Evolutionary conservation across 1,140 invertebrate genomes (phyloP).

Genomic region (Drosophila varians): DNA sequence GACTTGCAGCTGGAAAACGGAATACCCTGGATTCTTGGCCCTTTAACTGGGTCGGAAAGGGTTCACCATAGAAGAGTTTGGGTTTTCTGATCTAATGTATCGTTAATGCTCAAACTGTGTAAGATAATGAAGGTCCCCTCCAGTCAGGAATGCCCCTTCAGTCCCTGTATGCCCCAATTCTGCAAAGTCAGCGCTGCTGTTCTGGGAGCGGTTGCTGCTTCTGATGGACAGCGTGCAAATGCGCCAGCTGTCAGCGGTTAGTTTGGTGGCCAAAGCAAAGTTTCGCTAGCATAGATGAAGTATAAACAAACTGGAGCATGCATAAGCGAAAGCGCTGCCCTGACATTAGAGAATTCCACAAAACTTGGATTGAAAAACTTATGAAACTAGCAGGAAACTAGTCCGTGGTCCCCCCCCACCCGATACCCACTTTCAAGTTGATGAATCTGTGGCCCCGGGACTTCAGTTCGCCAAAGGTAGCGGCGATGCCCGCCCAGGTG

Average conservation of each 20-base stretch:
- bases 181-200: conserved; percentile 33
- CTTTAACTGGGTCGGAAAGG: neutral
- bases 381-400: neutral
- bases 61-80: no score
- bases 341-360: conserved; percentile 67
- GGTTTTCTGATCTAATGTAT: no score
- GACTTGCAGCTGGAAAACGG: conserved; percentile 3
- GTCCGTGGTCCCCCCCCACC: neutral
- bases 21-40: neutral
- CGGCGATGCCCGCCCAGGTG: conserved; percentile 87
- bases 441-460: conserved; percentile 88
- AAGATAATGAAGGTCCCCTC: neutral
- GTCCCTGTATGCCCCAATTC: no score
- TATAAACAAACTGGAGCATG: conserved; percentile 36
- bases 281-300: conserved; percentile 50
- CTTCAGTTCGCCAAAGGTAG: conserved; percentile 86
- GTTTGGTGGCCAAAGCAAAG: conserved; percentile 16
- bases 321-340: conserved; percentile 33
- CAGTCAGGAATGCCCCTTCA: conserved; percentile 5
- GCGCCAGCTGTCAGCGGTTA: conserved; percentile 71
- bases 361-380: conserved; percentile 23
- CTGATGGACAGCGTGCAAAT: conserved; percentile 53
- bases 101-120: no score
- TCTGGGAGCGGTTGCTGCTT: neutral
- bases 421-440: conserved; percentile 84